A percentile compares a stretch with the other conserved stretches of the same genome.
phyloP scores from a whole-genome alignment of 2,797 vertebrate species.

The Lindbergichthys nudifrons region DNA sequence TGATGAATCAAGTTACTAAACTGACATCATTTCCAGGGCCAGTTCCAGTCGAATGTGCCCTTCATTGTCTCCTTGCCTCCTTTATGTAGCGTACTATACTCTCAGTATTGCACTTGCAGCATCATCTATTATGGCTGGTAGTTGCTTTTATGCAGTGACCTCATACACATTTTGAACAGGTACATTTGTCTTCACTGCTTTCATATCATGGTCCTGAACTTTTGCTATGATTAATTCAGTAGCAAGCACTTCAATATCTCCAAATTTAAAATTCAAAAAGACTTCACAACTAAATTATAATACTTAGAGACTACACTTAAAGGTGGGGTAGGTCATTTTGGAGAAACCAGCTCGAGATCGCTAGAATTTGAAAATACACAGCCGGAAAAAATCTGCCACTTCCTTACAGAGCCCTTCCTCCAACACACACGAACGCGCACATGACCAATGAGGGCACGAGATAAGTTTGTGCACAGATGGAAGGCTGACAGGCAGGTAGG shows the following conservation, averaged over 20 bases:
- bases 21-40: not conserved
- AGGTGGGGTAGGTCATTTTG: too few species aligned
- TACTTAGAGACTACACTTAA: not conserved
- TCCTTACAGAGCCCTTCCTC: too few species aligned
- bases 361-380: too few species aligned
- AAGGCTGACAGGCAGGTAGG: too few species aligned
- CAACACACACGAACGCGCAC: too few species aligned
- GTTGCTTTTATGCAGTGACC: not conserved
- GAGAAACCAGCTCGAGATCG: too few species aligned
- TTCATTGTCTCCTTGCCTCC: not conserved
- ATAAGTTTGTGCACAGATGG: too few species aligned
- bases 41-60: not conserved
- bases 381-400: too few species aligned
- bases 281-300: not conserved
- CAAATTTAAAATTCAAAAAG: not conserved
- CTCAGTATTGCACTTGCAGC: not conserved
- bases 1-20: conserved; percentile 1
- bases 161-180: not conserved
- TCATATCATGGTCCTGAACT: not conserved
- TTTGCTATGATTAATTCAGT: not conserved
- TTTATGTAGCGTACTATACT: not conserved
- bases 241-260: not conserved
- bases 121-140: not conserved
- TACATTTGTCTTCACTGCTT: not conserved
- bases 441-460: too few species aligned